Conservation (phyloP, 2,888 invertebrate species). For the Phasia obesa region DNA sequence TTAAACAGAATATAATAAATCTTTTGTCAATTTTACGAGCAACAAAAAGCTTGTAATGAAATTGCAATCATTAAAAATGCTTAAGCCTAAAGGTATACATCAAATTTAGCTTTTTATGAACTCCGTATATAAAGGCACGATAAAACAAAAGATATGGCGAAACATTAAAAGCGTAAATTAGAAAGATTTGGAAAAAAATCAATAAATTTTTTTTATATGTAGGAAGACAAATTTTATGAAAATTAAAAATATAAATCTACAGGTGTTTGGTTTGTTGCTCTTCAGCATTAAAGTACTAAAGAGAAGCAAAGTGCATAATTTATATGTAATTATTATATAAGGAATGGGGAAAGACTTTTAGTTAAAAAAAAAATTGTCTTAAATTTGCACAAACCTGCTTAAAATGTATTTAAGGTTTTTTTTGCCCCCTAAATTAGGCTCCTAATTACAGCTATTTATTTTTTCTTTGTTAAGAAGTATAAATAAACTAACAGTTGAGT, state of each 20-base stretch:
- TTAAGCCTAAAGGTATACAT: constrained; percentile 52
- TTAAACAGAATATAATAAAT: constrained; percentile 42
- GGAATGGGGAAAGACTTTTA: too few species aligned
- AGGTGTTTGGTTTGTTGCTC: too few species aligned
- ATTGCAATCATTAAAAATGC: constrained; percentile 46
- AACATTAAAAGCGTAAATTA: too few species aligned
- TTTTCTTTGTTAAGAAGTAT: not conserved
- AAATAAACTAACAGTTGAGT: constrained; percentile 35
- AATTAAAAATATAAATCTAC: not conserved
- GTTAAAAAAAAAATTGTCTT: not conserved
- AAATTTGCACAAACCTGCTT: not conserved
- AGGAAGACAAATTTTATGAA: constrained; percentile 5
- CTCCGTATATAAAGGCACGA: not conserved
- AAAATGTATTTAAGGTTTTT: not conserved
- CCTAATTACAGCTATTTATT: constrained; percentile 52
- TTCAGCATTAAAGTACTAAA: too few species aligned
- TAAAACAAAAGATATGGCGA: not conserved
- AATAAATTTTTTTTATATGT: too few species aligned
- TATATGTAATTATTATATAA: too few species aligned
- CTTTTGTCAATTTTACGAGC: constrained; percentile 40
- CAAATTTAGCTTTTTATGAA: constrained; percentile 20
- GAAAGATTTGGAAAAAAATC: too few species aligned
- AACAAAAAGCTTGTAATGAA: constrained; percentile 5
- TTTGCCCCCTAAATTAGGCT: constrained; percentile 30
- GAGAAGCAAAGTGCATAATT: too few species aligned